Base-by-base conservation (phyloP, 1,140 invertebrate genomes). In the Pantala flavescens region DNA sequence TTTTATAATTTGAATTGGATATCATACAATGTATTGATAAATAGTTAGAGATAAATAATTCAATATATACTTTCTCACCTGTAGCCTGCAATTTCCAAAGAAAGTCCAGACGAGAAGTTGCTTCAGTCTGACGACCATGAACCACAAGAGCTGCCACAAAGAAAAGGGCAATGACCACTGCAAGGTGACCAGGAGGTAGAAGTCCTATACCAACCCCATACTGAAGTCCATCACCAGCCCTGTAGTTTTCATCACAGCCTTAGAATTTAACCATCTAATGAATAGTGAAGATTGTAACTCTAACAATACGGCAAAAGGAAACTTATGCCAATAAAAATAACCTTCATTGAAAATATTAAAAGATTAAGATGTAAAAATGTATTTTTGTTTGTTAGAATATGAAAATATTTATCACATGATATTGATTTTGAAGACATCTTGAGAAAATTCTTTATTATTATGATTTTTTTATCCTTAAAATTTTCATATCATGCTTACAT, bases 51-150 rank as follows among this genome's bases (percentile, higher is more conserved):
- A n/a, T n/a, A n/a, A 28, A 74, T 71, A 74, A n/a, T 70, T n/a
- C 11, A 71, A 73, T 21, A 71, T 23, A 74, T 21, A 73, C 7
- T 23, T 43, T 23, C 76, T 80, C 81, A 91, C 90, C 90, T 75
- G 90, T 93, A 19, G 93, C 93, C 84, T 97, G 94, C 28, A 95
- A 84, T 84, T 97, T 96, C 95, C 95, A 98, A 43, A 97, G 88
- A 80, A 96, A 97, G 83, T 97, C 95, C 70, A 98, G 84, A 24
- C 91, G 83, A 80, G 93, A 93, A 0, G 93, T 95, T 72, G 92
- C 91, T 82, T 96, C 94, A 0, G 90, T 93, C 82, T 97, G 94
- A 78, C 94, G 92, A 0, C 92, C 92, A 82, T 97, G 95, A 71
- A 95, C 86, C 76, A 93, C 87, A 71, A 95, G 84, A 0, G 92